Evolutionary conservation across 2,888 invertebrate species (phyloP).

Genomic region (Cerceris rybyensis): DNA sequence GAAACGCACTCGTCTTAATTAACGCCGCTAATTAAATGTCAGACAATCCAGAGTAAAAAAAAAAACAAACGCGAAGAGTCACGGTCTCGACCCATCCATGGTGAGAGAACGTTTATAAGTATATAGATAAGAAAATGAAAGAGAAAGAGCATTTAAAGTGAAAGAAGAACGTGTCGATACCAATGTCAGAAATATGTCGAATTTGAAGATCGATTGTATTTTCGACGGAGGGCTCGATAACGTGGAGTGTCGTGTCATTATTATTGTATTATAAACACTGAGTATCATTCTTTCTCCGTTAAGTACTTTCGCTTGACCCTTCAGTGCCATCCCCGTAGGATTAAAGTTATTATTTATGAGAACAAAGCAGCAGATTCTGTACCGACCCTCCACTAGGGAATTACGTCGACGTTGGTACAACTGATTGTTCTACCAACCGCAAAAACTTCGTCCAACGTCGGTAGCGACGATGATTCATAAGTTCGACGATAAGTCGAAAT

Average conservation of each 20-base stretch:
- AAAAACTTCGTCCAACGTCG: too few relatives aligned
- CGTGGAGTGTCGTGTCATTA: neutral
- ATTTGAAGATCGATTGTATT: neutral
- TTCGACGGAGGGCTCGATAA: neutral
- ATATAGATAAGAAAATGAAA: conserved; percentile 1
- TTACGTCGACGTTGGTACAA: too few relatives aligned
- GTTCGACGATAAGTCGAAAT: neutral
- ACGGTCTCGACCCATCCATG: conserved; percentile 1
- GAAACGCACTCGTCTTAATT: conserved; percentile 35
- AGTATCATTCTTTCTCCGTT: conserved; percentile 14
- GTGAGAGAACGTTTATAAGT: conserved; percentile 12
- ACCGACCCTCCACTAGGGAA: neutral
- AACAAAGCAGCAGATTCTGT: neutral
- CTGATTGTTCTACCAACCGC: too few relatives aligned
- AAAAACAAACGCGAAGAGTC: conserved; percentile 7
- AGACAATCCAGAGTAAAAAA: conserved; percentile 67
- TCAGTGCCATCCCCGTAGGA: conserved; percentile 47
- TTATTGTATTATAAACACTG: conserved; percentile 21
- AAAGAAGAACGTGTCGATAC: neutral
- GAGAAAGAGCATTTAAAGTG: neutral
- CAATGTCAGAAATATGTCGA: neutral
- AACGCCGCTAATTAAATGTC: conserved; percentile 62
- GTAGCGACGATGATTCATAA: too few relatives aligned
- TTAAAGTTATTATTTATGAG: conserved; percentile 39
- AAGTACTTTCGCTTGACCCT: conserved; percentile 29